These are phyloP conservation scores for Diacarnus erythraeanus DNA, from an alignment of 37 sponge, comb jelly and placozoan species.

Conservation along the genomic window DNA sequence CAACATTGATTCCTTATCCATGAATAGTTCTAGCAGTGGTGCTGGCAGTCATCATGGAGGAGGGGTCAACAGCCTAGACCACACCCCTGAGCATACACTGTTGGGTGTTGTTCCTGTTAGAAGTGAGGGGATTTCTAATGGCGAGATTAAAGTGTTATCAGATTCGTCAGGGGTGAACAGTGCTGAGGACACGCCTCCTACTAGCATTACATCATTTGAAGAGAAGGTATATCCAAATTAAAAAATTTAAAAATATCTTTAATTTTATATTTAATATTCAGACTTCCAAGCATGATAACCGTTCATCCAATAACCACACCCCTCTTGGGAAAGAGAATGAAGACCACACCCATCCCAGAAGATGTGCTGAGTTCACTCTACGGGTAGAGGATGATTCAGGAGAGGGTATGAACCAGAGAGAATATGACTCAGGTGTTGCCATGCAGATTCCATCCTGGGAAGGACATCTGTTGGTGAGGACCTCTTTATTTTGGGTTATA, in stretches of 20 bases:
- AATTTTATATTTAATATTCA: too few relatives aligned
- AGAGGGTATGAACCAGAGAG: not conserved
- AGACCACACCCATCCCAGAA: not conserved
- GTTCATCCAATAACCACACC: not conserved
- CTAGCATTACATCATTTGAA: not conserved
- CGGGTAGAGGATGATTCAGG: not conserved
- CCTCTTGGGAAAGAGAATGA: not conserved
- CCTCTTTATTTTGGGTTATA: not conserved
- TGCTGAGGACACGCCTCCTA: not conserved
- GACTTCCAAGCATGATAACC: not conserved
- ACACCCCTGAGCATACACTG: not conserved
- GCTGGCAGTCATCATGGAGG: not conserved
- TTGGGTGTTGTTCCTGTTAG: not conserved
- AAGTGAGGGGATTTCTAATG: not conserved
- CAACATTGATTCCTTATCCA: conserved; percentile 14
- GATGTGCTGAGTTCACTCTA: not conserved
- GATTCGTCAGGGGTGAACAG: conserved; percentile 31
- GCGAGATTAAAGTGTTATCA: not conserved
- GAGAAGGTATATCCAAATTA: conserved; percentile 15
- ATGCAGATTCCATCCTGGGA: conserved; percentile 15
- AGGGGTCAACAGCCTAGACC: not conserved
- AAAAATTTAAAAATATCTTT: too few relatives aligned
- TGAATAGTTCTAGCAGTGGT: not conserved
- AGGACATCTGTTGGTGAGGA: conserved; percentile 1
- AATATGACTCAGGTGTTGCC: not conserved